Evolutionary conservation across 2,888 invertebrate species (phyloP).

Genomic region (Meiosimyza platycephala): DNA sequence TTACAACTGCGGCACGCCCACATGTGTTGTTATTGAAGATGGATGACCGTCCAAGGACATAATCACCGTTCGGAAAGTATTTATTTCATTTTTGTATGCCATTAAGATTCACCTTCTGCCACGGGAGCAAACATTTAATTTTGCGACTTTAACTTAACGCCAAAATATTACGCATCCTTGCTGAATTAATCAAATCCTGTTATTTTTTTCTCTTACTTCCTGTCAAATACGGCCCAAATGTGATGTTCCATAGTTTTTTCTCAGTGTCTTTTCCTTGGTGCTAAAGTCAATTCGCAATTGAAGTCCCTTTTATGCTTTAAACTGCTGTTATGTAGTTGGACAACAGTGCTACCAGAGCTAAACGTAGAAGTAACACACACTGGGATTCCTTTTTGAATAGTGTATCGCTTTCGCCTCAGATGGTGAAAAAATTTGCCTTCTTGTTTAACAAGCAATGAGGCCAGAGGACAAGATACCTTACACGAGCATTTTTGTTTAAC

Average conservation of each 20-base stretch:
- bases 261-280: constrained; percentile 39
- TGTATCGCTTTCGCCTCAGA: constrained; percentile 45
- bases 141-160: too few species aligned
- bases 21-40: too few species aligned
- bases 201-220: too few species aligned
- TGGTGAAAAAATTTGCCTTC: constrained; percentile 51
- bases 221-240: too few species aligned
- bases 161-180: too few species aligned
- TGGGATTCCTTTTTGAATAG: constrained; percentile 45
- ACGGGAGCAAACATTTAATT: too few species aligned
- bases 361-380: constrained; percentile 28
- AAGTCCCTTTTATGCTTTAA: constrained; percentile 25
- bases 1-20: too few species aligned
- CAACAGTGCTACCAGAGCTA: constrained; percentile 1
- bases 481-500: constrained; percentile 45
- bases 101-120: too few species aligned
- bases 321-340: constrained; percentile 24
- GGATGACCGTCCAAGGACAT: too few species aligned
- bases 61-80: too few species aligned
- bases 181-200: too few species aligned
- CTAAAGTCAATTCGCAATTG: constrained; percentile 27
- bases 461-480: constrained; percentile 52
- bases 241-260: neutral
- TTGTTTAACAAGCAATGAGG: constrained; percentile 52
- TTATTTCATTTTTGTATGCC: too few species aligned